These are phyloP conservation scores for Tachysurus fulvidraco DNA, from an alignment of 2,113 vertebrate species.

Conservation along the genomic window DNA sequence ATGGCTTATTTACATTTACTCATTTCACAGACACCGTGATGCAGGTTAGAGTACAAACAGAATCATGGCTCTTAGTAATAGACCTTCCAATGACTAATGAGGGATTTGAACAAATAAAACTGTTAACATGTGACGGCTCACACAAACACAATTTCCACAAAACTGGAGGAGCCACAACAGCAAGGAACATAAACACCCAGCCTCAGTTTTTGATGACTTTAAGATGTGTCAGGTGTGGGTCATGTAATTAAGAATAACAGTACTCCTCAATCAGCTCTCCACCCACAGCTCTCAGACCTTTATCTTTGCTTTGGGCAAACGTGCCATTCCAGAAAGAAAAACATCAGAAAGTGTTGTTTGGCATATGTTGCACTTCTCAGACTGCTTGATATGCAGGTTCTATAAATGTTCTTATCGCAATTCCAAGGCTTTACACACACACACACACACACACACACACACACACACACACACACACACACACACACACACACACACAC, in stretches of 20 bases:
- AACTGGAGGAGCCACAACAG: not conserved
- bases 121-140: not conserved
- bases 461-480: too few species aligned
- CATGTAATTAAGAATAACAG: conserved; percentile 70
- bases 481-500: too few species aligned
- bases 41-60: not conserved
- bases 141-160: not conserved
- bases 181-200: not conserved
- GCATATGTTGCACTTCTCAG: conserved; percentile 41
- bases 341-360: not conserved
- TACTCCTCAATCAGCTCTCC: conserved; percentile 42
- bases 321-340: conserved; percentile 15
- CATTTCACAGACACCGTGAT: not conserved
- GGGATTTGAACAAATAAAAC: not conserved
- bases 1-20: not conserved
- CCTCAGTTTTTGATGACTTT: conserved; percentile 3
- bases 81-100: not conserved
- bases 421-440: not conserved
- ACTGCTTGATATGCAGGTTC: not conserved
- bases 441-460: too few species aligned
- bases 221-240: conserved; percentile 55
- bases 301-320: conserved; percentile 46
- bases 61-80: too few species aligned
- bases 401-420: not conserved
- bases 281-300: conserved; percentile 6